These are phyloP conservation scores for Meiosimyza platycephala DNA, from an alignment of 2,888 invertebrate genomes.

Conservation along the genomic window DNA sequence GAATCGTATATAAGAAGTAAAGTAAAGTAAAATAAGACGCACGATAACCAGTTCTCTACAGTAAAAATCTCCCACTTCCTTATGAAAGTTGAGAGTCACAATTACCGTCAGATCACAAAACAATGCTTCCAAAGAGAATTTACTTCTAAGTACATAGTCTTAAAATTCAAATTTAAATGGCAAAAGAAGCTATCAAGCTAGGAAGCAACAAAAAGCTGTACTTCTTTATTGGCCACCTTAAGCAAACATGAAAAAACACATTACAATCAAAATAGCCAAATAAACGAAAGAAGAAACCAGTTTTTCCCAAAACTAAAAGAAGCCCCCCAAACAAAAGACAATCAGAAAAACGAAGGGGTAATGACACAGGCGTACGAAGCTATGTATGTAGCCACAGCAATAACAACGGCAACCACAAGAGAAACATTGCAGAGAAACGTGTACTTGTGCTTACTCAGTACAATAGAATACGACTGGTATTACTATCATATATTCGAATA, in stretches of 20 bases:
- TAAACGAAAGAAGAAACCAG: slow-evolving; percentile 59
- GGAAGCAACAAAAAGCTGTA: slow-evolving; percentile 38
- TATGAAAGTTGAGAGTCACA: slow-evolving; percentile 26
- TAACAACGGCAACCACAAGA: slow-evolving; percentile 1
- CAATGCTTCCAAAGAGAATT: no score
- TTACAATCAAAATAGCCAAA: slow-evolving; percentile 41
- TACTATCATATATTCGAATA: no score
- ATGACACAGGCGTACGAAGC: slow-evolving; percentile 38
- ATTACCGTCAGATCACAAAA: no score
- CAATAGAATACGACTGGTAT: slow-evolving; percentile 9
- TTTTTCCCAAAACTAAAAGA: slow-evolving; percentile 62
- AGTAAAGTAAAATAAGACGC: slow-evolving; percentile 27
- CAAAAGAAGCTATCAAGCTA: slow-evolving; percentile 23
- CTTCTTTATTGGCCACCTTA: slow-evolving; percentile 26
- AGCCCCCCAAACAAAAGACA: not conserved
- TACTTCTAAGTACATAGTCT: no score
- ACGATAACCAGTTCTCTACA: slow-evolving; percentile 18
- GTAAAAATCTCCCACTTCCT: slow-evolving; percentile 49
- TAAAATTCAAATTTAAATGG: slow-evolving; percentile 43
- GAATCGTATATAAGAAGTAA: slow-evolving; percentile 32
- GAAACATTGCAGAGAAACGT: slow-evolving; percentile 21
- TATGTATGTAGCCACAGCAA: slow-evolving; percentile 21
- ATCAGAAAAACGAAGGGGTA: not conserved
- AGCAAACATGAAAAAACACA: not conserved
- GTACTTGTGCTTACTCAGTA: slow-evolving; percentile 31